Evolutionary conservation across 1,140 invertebrate genomes (phyloP), one percentile per base, ranked within the genome.

Genomic region (Proales similis): DNA sequence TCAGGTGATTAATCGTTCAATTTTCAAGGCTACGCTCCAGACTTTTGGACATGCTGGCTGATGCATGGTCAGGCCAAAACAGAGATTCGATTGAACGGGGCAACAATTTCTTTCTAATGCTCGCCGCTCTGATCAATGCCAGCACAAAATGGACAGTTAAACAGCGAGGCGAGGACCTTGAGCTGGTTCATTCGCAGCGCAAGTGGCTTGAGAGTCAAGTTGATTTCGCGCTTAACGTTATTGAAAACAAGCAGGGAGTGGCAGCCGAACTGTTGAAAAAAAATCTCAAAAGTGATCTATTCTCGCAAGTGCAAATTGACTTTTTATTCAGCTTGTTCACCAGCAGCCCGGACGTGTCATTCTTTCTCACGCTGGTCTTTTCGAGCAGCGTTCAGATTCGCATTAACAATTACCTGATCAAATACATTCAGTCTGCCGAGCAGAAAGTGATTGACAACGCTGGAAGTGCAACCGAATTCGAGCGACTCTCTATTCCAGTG

Each of bases 161-260:
- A 9, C 39, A 57, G 6, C 17, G 7, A 27, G 27, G 3, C 6
- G 17, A 36, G 11, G 36, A 57, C 19, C 36, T 42, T 12, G 27
- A 57, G 9, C 17, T 17, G 9, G 11, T 22, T 11, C 45, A 42
- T 6, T 42, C 39, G 29, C 36, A 57, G 11, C 5, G 51, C 14
- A 57, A 57, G 45, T 57, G 51, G 51, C 22, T 57, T 0, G 51
- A 57, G 20, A 27, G 27, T 24, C 22, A 42, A 17, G 36, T 57
- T 7, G 51, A 57, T 26, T 57, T 57, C 45, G 30, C 45, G 7
- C 36, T 57, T n/a, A 57, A 57, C 12, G 45, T 57, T 29, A 57
- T 42, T 7, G 51, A 57, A n/a, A 57, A 57, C 27, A 57, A 57
- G 30, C 39, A 24, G 14, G 51, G 36, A 38, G 24, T 42, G 12